phyloP scores from a whole-genome alignment of 2,113 vertebrate species.

The Phyllostomus discolor region DNA sequence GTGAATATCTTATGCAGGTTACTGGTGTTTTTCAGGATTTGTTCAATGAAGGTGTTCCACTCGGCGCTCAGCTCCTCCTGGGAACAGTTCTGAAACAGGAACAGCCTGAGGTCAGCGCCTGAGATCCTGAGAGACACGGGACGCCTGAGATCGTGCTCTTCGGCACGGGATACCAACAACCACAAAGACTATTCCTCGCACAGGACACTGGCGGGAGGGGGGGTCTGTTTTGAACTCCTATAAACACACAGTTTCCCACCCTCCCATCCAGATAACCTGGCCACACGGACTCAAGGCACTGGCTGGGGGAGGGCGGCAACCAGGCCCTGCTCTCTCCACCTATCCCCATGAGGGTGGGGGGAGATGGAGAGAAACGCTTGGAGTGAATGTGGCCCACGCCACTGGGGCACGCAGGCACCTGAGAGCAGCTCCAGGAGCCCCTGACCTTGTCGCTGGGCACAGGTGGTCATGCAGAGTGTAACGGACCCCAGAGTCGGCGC shows the following conservation, averaged over 20 bases:
- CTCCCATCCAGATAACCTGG: not conserved
- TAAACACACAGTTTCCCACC: too few relatives aligned
- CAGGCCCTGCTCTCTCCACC: not conserved
- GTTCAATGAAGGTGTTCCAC: slow-evolving; percentile 87
- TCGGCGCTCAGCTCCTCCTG: slow-evolving; percentile 76
- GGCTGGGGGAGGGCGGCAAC: too few relatives aligned
- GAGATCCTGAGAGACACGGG: too few relatives aligned
- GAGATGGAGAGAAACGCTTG: rapidly evolving
- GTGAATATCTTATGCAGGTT: slow-evolving; percentile 90
- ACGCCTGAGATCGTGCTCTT: not conserved
- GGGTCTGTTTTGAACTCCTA: not conserved
- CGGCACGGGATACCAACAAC: not conserved
- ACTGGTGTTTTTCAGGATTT: slow-evolving; percentile 83
- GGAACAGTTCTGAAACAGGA: slow-evolving; percentile 53
- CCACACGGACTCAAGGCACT: not conserved
- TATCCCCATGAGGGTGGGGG: not conserved
- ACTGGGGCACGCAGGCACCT: not conserved
- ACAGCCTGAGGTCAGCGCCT: not conserved
- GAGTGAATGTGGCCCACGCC: rapidly evolving
- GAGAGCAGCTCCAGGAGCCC: not conserved
- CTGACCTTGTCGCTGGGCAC: rapidly evolving
- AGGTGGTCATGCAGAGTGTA: not conserved
- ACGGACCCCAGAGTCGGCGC: not conserved
- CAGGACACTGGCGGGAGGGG: not conserved
- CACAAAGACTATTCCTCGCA: rapidly evolving